Evolutionary conservation across 2,113 vertebrate genomes (phyloP).

Genomic region (cattle (Bos taurus)): ARS-UCD2.0 NC_037337.1:13194501-13195000

Average conservation of each 20-base stretch:
- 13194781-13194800: background rate
- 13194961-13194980: constrained; percentile 53
- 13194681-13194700: background rate
- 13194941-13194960: constrained; percentile 38
- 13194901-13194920: constrained; percentile 21
- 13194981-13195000: constrained; percentile 48
- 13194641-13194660: background rate
- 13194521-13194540: background rate
- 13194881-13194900: constrained; percentile 19
- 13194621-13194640: background rate
- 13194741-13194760: background rate
- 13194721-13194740: background rate
- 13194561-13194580: background rate
- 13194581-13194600: background rate
- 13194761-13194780: background rate
- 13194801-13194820: constrained; percentile 42
- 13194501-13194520: background rate
- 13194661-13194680: background rate
- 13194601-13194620: background rate
- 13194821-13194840: constrained; percentile 40
- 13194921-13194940: constrained; percentile 7
- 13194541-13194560: background rate
- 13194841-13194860: constrained; percentile 22
- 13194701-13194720: background rate
- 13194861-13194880: constrained; percentile 41